phyloP scores from a whole-genome alignment of 2,797 vertebrate species.

The Hyperoplus immaculatus region DNA sequence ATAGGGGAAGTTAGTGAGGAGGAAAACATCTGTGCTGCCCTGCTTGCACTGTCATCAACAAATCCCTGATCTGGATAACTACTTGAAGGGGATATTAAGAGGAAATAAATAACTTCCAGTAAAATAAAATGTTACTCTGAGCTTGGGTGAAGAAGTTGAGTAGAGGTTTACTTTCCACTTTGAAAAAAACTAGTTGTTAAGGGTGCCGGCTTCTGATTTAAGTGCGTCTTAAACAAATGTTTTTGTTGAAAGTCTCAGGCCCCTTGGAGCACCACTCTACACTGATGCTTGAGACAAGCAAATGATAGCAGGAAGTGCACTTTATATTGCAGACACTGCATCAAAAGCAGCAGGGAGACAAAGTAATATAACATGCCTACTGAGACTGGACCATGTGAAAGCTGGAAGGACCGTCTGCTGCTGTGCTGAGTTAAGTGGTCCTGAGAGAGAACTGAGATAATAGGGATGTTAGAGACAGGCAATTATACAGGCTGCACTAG shows the following conservation, averaged over 20 bases:
- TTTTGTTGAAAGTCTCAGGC: neutral
- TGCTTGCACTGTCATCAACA: neutral
- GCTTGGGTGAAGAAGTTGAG: neutral
- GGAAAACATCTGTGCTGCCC: neutral
- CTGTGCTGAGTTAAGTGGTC: conserved; percentile 52
- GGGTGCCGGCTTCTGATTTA: neutral
- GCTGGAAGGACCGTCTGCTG: conserved; percentile 46
- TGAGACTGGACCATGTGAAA: conserved; percentile 47
- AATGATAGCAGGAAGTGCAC: conserved; percentile 14
- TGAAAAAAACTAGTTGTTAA: neutral
- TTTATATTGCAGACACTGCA: conserved; percentile 21
- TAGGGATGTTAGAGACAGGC: conserved; percentile 48
- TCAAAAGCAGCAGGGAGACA: conserved; percentile 31
- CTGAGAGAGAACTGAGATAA: conserved; percentile 53
- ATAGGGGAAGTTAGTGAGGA: neutral
- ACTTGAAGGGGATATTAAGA: neutral
- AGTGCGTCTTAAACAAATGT: neutral
- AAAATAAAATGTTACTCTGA: neutral
- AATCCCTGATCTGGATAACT: conserved; percentile 3
- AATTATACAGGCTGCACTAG: conserved; percentile 49
- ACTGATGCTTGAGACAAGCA: neutral
- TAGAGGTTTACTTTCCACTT: neutral
- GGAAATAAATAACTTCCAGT: neutral
- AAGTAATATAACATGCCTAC: conserved; percentile 41
- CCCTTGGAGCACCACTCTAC: neutral